Conservation (phyloP, 2,113 vertebrate species). For the Xiphophorus maculatus region DNA sequence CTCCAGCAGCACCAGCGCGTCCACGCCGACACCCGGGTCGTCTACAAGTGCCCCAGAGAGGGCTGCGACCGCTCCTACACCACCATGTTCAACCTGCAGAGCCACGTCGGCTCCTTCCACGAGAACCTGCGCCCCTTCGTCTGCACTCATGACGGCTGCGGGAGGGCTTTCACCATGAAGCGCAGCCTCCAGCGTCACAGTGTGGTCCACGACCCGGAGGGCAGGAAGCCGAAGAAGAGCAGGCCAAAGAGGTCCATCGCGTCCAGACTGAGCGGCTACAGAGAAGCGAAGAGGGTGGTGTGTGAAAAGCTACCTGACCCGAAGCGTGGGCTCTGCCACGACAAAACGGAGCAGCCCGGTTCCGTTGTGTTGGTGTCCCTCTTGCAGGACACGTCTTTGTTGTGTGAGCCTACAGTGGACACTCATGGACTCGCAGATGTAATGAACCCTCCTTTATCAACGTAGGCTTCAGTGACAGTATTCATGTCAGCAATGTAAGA, state of each 20-base stretch:
- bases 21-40: conserved; percentile 77
- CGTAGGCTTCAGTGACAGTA: conserved; percentile 21
- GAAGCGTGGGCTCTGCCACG: background rate
- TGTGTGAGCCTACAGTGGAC: conserved; percentile 33
- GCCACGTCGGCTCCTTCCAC: conserved; percentile 90
- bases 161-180: conserved; percentile 89
- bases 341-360: background rate
- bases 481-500: background rate
- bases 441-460: conserved; percentile 34
- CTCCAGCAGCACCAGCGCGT: conserved; percentile 86
- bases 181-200: conserved; percentile 88
- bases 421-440: conserved; percentile 18
- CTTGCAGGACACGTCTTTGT: conserved; percentile 63
- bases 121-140: conserved; percentile 81
- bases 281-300: background rate
- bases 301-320: background rate
- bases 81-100: conserved; percentile 89
- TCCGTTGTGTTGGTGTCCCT: conserved; percentile 61
- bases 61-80: conserved; percentile 90
- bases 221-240: conserved; percentile 77
- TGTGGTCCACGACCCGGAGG: conserved; percentile 87
- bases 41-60: conserved; percentile 84
- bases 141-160: conserved; percentile 84
- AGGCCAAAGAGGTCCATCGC: conserved; percentile 84
- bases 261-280: conserved; percentile 88